A percentile compares a stretch with the other conserved stretches of the same genome.
Conservation (phyloP, 2,113 vertebrate species). For the Cervus canadensis region DNA sequence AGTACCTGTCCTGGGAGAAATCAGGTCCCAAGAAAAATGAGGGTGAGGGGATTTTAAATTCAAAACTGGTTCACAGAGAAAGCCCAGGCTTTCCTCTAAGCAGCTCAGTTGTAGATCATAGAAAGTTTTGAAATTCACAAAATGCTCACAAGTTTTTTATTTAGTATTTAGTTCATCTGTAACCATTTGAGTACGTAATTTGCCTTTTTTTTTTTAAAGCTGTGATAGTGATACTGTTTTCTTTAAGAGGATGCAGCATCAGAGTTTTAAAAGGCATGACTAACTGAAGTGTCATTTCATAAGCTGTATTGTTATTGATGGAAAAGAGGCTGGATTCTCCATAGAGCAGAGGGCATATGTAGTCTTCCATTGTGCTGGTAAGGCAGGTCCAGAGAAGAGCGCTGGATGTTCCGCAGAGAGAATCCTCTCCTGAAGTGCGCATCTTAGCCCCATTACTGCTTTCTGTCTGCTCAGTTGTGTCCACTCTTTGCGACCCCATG, state of each 20-base stretch:
- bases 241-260: not conserved
- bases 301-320: too few relatives aligned
- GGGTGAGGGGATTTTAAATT: not conserved
- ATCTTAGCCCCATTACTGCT: not conserved
- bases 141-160: not conserved
- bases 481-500: not conserved
- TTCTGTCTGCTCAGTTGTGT: not conserved
- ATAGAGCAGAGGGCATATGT: not conserved
- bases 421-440: not conserved
- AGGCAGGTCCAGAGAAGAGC: not conserved
- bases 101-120: not conserved
- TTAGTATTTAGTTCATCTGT: not conserved
- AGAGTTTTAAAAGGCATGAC: not conserved
- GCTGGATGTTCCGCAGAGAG: not conserved
- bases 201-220: not conserved
- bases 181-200: not conserved
- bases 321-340: not conserved
- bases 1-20: not conserved
- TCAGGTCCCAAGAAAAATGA: not conserved
- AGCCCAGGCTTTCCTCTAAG: not conserved
- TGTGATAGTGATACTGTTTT: not conserved
- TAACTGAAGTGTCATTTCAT: not conserved
- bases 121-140: not conserved
- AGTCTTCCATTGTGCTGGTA: fast-evolving
- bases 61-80: not conserved